Percentiles rank a stretch among this genome's conserved stretches.
Evolutionary conservation across 2,797 vertebrate genomes (phyloP).

Genomic region (Caiman crocodilus): DNA sequence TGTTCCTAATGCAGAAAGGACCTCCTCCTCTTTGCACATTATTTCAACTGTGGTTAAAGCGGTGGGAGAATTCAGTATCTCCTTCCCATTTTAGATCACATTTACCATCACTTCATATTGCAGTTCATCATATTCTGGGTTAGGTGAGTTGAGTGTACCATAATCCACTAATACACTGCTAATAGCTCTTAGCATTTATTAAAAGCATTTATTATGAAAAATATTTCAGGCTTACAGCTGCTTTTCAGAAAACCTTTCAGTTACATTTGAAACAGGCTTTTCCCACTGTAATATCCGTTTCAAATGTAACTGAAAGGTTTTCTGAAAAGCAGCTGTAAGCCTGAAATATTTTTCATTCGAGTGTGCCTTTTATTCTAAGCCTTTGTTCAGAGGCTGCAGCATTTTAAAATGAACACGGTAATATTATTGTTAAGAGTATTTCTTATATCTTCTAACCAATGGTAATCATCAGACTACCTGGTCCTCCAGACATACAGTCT

Average conservation of each 20-base stretch:
- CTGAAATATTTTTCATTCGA: conserved; percentile 7
- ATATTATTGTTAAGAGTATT: conserved; percentile 14
- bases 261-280: no score
- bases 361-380: neutral
- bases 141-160: conserved; percentile 55
- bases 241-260: no score
- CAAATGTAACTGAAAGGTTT: conserved; percentile 40
- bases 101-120: conserved; percentile 50
- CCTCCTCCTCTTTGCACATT: conserved; percentile 13
- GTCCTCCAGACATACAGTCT: conserved; percentile 29
- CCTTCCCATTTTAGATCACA: conserved; percentile 49
- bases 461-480: conserved; percentile 27
- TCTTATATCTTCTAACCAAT: neutral
- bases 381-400: conserved; percentile 9
- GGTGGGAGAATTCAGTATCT: conserved; percentile 57
- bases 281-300: conserved; percentile 50
- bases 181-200: conserved; percentile 71
- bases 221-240: no score
- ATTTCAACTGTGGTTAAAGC: conserved; percentile 35
- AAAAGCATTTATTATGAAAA: no score
- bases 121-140: conserved; percentile 58
- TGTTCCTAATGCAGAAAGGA: conserved; percentile 43
- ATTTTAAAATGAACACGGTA: conserved; percentile 5
- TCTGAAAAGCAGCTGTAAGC: neutral
- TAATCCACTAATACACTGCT: conserved; percentile 53